Conservation (phyloP, 2,113 vertebrate species). For the Atherinomorus stipes region DNA sequence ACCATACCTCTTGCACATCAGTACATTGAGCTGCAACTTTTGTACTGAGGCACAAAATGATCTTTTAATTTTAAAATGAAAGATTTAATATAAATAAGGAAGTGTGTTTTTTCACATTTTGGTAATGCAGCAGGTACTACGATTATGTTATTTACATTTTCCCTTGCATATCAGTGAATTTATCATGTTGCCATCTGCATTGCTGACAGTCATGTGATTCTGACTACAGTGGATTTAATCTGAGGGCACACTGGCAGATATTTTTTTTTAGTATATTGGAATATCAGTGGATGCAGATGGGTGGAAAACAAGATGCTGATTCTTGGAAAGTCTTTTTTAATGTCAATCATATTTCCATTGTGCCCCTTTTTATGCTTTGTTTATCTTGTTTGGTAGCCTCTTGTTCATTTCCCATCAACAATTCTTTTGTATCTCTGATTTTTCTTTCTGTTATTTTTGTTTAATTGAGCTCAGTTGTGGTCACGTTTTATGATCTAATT, state of each 20-base stretch:
- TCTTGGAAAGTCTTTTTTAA: conserved; percentile 9
- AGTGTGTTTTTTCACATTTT: not conserved
- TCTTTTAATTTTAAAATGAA: conserved; percentile 9
- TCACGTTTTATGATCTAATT: conserved; percentile 1
- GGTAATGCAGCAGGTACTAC: not conserved
- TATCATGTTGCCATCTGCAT: not conserved
- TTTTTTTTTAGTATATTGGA: conserved; percentile 26
- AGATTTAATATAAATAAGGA: not conserved
- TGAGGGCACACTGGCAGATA: conserved; percentile 5
- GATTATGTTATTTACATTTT: not conserved
- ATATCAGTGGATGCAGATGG: conserved; percentile 24
- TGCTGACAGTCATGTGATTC: conserved; percentile 17
- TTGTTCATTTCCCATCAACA: conserved; percentile 11
- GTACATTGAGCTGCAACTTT: conserved; percentile 17
- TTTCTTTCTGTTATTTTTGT: conserved; percentile 25
- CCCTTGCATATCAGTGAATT: not conserved
- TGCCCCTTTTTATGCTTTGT: conserved; percentile 21
- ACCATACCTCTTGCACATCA: conserved; percentile 41
- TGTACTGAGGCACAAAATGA: conserved; percentile 4
- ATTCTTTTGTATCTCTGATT: conserved; percentile 26
- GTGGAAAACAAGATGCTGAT: conserved; percentile 4
- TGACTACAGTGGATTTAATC: conserved; percentile 57
- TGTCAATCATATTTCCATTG: conserved; percentile 24
- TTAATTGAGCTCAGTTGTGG: conserved; percentile 5
- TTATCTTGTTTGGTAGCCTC: conserved; percentile 15